Evolutionary conservation across 2,113 vertebrate species (phyloP), one percentile per base, ranked within the genome.

Genomic region (Pavo muticus): DNA sequence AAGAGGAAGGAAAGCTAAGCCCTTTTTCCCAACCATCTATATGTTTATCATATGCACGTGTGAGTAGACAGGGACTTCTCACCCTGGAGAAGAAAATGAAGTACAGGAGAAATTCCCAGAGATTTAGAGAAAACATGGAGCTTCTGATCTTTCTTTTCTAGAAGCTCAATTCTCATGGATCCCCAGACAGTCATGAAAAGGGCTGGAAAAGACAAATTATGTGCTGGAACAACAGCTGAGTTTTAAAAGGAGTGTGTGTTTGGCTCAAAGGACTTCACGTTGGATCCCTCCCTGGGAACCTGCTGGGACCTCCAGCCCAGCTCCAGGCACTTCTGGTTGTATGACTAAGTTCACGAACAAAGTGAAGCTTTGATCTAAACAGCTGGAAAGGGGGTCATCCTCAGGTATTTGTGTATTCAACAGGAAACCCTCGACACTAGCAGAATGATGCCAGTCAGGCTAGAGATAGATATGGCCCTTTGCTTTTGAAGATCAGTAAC

Each of bases 11-110:
- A 68, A 91, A 72, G 24, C 72, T 68, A 83, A 88, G 16, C 39
- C 9, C 11, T 79, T 71, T 86, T 67, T 48, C 63, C 47, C 61
- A 85, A 19, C 12, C 37, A 19, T 68, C 76, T 84, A 86, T 80
- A 14, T 94, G 78, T 91, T 94, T 76, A 45, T 95, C 78, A 86
- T 64, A 63, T 77, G 68, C 42, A 45, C 39, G 74, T 68, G 67
- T 14, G 56, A 94, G 60, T 20, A 92, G 52, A 77, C 24, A 57
- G 14, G 23, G 54, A 60, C 35, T 90, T 92, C 71, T 91, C n/a
- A 85, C 52, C n/a, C 68, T 35, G 60, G 56, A 77, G 45, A 48
- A 94, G 87, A 42, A 94, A 27, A 45, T 77, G 59, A 92, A 94
- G 45, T 78, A 69, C 8, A 30, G n/a, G 44, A 78, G 52, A 80